These are phyloP conservation scores for Hyles lineata DNA, from an alignment of 2,888 invertebrate genomes.

Conservation along the genomic window DNA sequence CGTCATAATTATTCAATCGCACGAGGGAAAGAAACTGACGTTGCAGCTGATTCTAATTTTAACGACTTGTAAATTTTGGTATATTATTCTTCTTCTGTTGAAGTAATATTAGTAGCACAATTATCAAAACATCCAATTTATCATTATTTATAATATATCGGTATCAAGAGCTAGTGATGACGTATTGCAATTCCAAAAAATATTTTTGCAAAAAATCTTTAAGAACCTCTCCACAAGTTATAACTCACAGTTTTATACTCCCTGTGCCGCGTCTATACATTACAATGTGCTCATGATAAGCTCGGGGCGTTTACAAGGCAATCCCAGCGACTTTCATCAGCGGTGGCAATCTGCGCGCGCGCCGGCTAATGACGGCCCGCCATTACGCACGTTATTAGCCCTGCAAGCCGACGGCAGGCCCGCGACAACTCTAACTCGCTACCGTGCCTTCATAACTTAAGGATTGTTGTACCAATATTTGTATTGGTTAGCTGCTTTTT, in stretches of 20 bases:
- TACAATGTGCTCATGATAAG: slow-evolving; percentile 45
- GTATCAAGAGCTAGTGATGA: too few species aligned
- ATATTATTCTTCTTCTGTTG: too few species aligned
- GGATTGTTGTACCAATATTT: not conserved
- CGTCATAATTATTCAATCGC: too few species aligned
- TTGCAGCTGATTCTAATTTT: too few species aligned
- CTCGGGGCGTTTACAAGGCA: slow-evolving; percentile 76
- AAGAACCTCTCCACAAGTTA: not conserved
- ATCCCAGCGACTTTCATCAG: slow-evolving; percentile 78
- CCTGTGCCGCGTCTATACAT: slow-evolving; percentile 52
- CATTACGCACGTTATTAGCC: slow-evolving; percentile 77
- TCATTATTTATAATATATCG: too few species aligned
- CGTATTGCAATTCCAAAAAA: too few species aligned
- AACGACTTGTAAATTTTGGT: too few species aligned
- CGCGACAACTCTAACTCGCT: slow-evolving; percentile 50
- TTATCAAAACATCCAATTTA: too few species aligned
- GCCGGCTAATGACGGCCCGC: slow-evolving; percentile 67
- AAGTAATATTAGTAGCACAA: too few species aligned
- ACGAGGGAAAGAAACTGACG: too few species aligned
- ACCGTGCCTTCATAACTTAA: slow-evolving; percentile 21
- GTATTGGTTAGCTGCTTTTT: too few species aligned
- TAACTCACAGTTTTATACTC: not conserved
- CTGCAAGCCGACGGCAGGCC: slow-evolving; percentile 36
- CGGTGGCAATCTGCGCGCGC: slow-evolving; percentile 76
- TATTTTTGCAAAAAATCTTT: too few species aligned